phyloP scores from a whole-genome alignment of 2,888 invertebrate genomes.

The Platycnemis pennipes region DNA sequence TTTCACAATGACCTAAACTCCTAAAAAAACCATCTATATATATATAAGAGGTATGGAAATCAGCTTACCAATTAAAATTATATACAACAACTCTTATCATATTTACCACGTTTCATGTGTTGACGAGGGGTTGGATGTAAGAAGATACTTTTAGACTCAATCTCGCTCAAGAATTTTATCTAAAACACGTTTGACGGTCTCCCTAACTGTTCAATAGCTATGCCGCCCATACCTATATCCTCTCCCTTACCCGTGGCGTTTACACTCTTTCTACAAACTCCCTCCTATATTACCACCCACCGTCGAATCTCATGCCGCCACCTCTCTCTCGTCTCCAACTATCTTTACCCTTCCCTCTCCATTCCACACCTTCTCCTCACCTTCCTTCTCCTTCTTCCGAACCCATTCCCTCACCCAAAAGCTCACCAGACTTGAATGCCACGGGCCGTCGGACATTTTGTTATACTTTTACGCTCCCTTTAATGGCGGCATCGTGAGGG shows the following conservation, averaged over 20 bases:
- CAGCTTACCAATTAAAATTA: too few relatives aligned
- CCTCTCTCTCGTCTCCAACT: not conserved
- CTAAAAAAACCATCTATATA: too few relatives aligned
- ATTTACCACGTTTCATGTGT: too few relatives aligned
- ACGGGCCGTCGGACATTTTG: slow-evolving; percentile 65
- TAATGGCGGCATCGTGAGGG: slow-evolving; percentile 49
- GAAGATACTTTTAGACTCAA: too few relatives aligned
- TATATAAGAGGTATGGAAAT: too few relatives aligned
- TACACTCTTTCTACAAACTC: too few relatives aligned
- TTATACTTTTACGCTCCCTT: slow-evolving; percentile 64
- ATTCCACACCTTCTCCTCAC: not conserved
- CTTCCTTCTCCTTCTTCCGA: not conserved
- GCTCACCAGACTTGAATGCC: slow-evolving; percentile 65
- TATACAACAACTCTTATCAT: too few relatives aligned
- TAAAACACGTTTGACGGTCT: too few relatives aligned
- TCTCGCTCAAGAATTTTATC: too few relatives aligned
- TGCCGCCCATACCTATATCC: not conserved
- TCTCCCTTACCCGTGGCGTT: not conserved
- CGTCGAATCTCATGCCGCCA: not conserved
- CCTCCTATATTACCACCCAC: not conserved
- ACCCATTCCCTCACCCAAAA: slow-evolving; percentile 4
- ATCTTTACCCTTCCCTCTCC: not conserved
- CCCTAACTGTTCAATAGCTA: too few relatives aligned
- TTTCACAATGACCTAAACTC: too few relatives aligned
- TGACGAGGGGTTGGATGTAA: too few relatives aligned